Percentiles rank a stretch among this genome's conserved stretches.
Evolutionary conservation across 2,113 vertebrate genomes (phyloP).

Genomic region (Pardalotus punctatus): DNA sequence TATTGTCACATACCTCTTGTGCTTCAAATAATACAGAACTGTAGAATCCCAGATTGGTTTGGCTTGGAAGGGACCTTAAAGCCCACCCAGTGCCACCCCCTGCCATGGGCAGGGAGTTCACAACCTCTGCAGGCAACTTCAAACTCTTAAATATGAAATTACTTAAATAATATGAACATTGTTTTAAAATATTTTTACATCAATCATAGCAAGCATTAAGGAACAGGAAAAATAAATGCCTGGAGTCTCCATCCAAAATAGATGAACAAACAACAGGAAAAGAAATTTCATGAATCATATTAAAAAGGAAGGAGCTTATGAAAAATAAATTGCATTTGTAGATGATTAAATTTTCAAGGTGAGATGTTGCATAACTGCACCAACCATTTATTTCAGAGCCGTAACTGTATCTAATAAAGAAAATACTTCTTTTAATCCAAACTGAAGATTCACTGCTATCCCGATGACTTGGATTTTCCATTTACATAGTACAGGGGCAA

Average conservation of each 20-base stretch:
- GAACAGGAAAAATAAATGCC: neutral
- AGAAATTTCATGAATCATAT: neutral
- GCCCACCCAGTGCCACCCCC: neutral
- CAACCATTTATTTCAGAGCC: constrained; percentile 28
- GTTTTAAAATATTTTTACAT: neutral
- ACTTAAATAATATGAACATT: neutral
- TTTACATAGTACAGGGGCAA: neutral
- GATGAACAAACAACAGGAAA: neutral
- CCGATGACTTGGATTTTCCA: neutral
- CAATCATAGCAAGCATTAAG: neutral
- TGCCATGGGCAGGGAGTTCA: neutral
- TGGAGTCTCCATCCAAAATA: neutral
- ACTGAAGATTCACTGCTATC: neutral
- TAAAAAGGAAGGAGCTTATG: constrained; percentile 1
- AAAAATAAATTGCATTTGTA: constrained; percentile 45
- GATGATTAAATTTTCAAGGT: constrained; percentile 51
- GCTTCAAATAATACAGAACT: neutral
- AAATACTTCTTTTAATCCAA: neutral
- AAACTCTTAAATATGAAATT: neutral
- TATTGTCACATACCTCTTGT: neutral
- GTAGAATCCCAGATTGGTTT: neutral
- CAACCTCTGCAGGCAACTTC: neutral
- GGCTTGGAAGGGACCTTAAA: neutral
- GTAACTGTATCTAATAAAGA: constrained; percentile 21
- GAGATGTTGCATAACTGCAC: constrained; percentile 4